Base-by-base conservation (phyloP, 1,140 invertebrate species). In the Tetragnatha versicolor region DNA sequence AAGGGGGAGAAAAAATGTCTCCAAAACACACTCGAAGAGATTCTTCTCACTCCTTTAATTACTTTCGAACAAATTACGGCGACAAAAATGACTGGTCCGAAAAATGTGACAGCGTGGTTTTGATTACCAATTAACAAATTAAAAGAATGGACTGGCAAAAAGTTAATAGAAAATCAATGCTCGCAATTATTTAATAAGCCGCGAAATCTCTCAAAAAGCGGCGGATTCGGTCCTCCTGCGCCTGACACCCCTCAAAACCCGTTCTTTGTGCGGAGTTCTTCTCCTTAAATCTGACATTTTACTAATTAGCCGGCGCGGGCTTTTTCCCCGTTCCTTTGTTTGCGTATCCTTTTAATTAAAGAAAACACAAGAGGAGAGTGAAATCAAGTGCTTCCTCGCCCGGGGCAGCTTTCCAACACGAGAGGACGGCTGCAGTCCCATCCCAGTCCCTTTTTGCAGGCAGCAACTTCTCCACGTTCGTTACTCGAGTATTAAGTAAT, bases 101-200 rank as follows among this genome's bases (percentile, higher is more conserved):
- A 79, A 79, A 53, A 69, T 79, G 33, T 79, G 76, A 79, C 76
- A 79, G 76, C 35, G 51, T 14, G 29, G n/a, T n/a, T 79, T 79
- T 79, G 76, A 79, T 79, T 79, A 79, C 76, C 76, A 79, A 79
- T 79, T 79, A 79, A 68, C 76, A 79, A 79, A 79, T 79, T 79
- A 79, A 70, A 79, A 79, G 76, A 79, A 79, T 79, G 76, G 63
- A 69, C 76, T 65, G n/a, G 69, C 76, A 79, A 79, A 79, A 79
- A 79, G 76, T 79, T 79, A 79, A 79, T 79, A 79, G 76, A 79
- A 79, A 79, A 79, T 79, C 76, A 79, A 79, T 79, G 65, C 31
- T 27, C 33, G 76, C 45, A 68, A 79, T 79, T 79, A 79, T 79
- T 79, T 58, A 79, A 79, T 69, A 79, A 79, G 76, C 76, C 60